A percentile compares a stretch with the other conserved stretches of the same genome.
These are phyloP conservation scores for Agrypnia vestita DNA, from an alignment of 1,140 invertebrate genomes.

Conservation along the genomic window DNA sequence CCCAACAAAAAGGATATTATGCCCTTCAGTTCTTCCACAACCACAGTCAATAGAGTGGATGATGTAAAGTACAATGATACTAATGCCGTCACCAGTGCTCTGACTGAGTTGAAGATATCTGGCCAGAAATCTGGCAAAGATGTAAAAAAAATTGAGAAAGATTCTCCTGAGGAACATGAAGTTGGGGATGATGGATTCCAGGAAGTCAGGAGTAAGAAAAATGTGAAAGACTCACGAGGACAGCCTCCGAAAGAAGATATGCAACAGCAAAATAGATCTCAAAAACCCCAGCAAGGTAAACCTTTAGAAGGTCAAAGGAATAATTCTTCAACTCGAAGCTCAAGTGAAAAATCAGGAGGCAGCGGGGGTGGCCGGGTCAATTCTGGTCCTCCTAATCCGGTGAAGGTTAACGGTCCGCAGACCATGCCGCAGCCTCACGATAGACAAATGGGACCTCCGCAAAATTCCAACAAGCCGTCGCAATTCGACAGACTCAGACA, in stretches of 20 bases:
- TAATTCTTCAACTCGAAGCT: conserved; percentile 68
- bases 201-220: conserved; percentile 89
- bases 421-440: conserved; percentile 70
- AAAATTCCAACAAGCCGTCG: conserved; percentile 57
- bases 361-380: conserved; percentile 59
- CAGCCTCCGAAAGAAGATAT: conserved; percentile 69
- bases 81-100: conserved; percentile 72
- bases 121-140: conserved; percentile 63
- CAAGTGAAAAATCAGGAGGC: conserved; percentile 69
- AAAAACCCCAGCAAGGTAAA: conserved; percentile 67
- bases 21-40: conserved; percentile 48
- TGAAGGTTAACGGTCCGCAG: conserved; percentile 72
- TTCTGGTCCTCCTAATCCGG: conserved; percentile 65
- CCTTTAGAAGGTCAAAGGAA: conserved; percentile 69
- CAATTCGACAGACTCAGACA: conserved; percentile 75
- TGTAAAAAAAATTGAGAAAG: conserved; percentile 61
- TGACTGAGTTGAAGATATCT: conserved; percentile 68
- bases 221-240: conserved; percentile 77
- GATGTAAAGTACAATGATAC: conserved; percentile 76
- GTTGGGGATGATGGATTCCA: conserved; percentile 86
- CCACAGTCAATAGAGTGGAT: conserved; percentile 74
- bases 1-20: conserved; percentile 55
- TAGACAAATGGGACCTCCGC: conserved; percentile 65
- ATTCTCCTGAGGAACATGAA: conserved; percentile 65
- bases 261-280: conserved; percentile 64